Base-by-base conservation (phyloP, 2,888 invertebrate species). In the Erebia epiphron region DNA sequence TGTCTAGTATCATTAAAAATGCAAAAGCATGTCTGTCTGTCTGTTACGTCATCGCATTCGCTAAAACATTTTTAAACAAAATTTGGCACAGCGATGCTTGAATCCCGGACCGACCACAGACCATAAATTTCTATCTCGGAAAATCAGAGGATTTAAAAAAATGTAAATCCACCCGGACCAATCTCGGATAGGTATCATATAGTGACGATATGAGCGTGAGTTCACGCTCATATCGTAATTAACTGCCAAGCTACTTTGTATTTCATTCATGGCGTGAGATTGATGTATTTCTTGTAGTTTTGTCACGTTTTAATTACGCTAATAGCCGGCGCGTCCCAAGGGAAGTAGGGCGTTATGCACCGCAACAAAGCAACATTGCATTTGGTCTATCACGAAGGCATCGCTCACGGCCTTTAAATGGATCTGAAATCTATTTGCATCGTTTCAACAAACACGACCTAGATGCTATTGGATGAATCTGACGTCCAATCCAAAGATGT, bases 261-360 rank as follows among this genome's bases (percentile, higher is more conserved):
- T 73, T 60, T 80, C 75, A 76, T 78, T 79, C 76, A 80, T 74
- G 71, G 72, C 75, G 76, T 77, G 74, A 80, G 80, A 82, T 82
- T 82, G 79, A 86, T 81, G 82, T 85, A 86, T 89, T 84, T 88
- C 86, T 86, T 86, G 82, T 85, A 88, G 84, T 86, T 87, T 84
- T 79, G 84, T 83, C 82, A 87, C 83, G 89, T 89, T 92, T 92
- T 92, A 92, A 92, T 92, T 91, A 90, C 86, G 90, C 90, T 92
- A 92, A 92, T 91, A 92, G 92, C 90, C 77, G 74, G 82, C 82
- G 85, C 85, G 82, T 86, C 83, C 83, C 78, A 79, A 80, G 89
- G 81, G 84, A 91, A 92, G 86, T 92, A 87, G 91, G 89, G 85
- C 92, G 86, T 85, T 83, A 86, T 82, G 82, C 80, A 83, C 82